Base-by-base conservation (phyloP, 1,140 invertebrate genomes). In the Listronotus oregonensis region DNA sequence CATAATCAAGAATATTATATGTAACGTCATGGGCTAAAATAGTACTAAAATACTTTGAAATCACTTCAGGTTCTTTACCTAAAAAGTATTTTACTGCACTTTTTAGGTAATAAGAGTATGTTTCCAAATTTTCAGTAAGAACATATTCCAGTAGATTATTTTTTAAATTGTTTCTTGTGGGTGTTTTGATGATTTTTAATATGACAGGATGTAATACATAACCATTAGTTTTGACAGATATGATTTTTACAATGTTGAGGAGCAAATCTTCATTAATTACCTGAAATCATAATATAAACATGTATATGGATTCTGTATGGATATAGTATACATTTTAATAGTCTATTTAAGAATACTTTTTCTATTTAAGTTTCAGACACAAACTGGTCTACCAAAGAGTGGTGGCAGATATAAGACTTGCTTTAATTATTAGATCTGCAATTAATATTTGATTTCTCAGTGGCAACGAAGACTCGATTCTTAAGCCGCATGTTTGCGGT, bases 171-270 rank as follows among this genome's bases (percentile, higher is more conserved):
- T 10, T 63, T 49, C 39, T 43, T 12, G n/a, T 52, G 3, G 46
- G 60, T 39, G 54, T 54, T n/a, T 49, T 15, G 18, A 63, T 54
- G 5, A 49, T 17, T 12, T 55, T 14, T 32, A 40, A 27, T 44
- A 63, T 10, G 17, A 27, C 1, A 27, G 21, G 5, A 27, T 27
- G 5, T 27, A 27, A 1, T 3, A 3, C 21, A 27, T 27, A 3
- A 27, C 21, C n/a, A 27, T 8, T 8, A 8, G 27, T n/a, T 10
- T 15, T 49, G 5, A 11, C 18, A 34, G 9, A 14, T 12, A 59
- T 14, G 14, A 6, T 1, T 59, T 49, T 59, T 21, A 59, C 14
- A 15, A 15, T 18, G 14, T 47, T 31, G 10, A 59, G 15, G 27
- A 59, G 31, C 39, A 32, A 9, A 18, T 32, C 17, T 9, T 50